Evolutionary conservation across 2,888 invertebrate species (phyloP).

Genomic region (Nomada fabriciana): DNA sequence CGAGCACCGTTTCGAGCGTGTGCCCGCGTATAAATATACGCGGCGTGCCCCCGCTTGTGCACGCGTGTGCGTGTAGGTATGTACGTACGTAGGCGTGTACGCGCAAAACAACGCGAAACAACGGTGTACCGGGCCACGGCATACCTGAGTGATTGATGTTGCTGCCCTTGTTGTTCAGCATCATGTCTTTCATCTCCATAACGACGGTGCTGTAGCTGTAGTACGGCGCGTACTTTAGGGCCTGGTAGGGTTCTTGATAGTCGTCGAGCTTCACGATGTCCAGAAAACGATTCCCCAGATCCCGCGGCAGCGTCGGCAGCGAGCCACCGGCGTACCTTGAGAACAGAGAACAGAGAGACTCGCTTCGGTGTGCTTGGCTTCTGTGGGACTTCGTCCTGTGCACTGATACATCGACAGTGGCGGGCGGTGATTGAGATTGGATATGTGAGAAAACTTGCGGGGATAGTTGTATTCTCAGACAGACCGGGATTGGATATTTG

Average conservation of each 20-base stretch:
- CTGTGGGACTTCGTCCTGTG: background rate
- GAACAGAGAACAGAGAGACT: constrained; percentile 39
- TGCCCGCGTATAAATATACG: constrained; percentile 42
- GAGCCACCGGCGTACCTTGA: constrained; percentile 82
- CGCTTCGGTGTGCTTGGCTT: constrained; percentile 8
- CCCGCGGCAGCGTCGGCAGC: constrained; percentile 82
- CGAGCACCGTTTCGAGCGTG: constrained; percentile 34
- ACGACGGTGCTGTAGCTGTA: constrained; percentile 91
- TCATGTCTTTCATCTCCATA: constrained; percentile 90
- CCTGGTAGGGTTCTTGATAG: constrained; percentile 93
- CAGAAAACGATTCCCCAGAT: constrained; percentile 86
- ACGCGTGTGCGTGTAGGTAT: constrained; percentile 5
- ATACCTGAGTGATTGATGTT: constrained; percentile 82
- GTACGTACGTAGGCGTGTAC: constrained; percentile 15
- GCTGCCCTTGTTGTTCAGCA: constrained; percentile 85
- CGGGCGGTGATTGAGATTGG: background rate
- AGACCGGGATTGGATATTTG: background rate
- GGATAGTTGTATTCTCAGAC: too few species aligned
- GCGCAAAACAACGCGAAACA: constrained; percentile 14
- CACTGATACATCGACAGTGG: background rate
- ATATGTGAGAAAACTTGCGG: background rate
- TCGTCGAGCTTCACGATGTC: constrained; percentile 89
- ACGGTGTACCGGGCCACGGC: constrained; percentile 49
- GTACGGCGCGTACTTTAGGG: constrained; percentile 90
- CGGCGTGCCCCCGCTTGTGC: background rate